phyloP scores from a whole-genome alignment of 64 coral and sea anemone genomes.

The Montipora sp. region DNA sequence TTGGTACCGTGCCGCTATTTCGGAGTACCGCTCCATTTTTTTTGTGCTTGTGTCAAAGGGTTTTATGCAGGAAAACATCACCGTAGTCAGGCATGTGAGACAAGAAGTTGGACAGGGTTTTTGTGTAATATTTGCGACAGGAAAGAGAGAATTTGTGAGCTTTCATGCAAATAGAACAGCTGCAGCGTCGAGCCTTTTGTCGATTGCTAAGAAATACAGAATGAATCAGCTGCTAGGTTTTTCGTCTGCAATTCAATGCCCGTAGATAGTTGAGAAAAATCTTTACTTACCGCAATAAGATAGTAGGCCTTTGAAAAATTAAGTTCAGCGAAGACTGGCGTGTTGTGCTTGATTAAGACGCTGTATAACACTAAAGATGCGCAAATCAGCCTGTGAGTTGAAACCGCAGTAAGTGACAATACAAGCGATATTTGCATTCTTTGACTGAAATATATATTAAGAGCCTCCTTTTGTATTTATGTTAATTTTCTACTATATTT shows the following conservation, averaged over 20 bases:
- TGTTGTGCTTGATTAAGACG: not conserved
- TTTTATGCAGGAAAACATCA: no score
- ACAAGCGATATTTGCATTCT: conserved; percentile 1
- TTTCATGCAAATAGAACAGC: no score
- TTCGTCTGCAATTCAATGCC: no score
- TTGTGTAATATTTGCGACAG: no score
- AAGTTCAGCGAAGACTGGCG: no score
- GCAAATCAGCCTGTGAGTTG: not conserved
- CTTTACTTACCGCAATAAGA: not conserved
- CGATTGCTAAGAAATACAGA: not conserved
- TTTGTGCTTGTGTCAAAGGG: no score
- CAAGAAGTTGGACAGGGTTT: no score
- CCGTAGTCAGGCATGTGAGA: no score
- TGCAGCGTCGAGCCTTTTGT: not conserved
- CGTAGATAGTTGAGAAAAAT: not conserved
- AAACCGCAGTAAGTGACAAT: not conserved
- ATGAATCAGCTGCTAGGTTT: not conserved
- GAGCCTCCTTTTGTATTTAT: not conserved
- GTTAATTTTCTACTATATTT: not conserved
- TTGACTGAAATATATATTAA: not conserved
- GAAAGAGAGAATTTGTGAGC: no score
- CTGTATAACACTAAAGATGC: not conserved
- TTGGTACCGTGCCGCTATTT: no score
- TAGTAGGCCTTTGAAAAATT: no score
- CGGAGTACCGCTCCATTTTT: no score